phyloP scores from a whole-genome alignment of 2,888 invertebrate genomes.

The Eremobia ochroleuca region DNA sequence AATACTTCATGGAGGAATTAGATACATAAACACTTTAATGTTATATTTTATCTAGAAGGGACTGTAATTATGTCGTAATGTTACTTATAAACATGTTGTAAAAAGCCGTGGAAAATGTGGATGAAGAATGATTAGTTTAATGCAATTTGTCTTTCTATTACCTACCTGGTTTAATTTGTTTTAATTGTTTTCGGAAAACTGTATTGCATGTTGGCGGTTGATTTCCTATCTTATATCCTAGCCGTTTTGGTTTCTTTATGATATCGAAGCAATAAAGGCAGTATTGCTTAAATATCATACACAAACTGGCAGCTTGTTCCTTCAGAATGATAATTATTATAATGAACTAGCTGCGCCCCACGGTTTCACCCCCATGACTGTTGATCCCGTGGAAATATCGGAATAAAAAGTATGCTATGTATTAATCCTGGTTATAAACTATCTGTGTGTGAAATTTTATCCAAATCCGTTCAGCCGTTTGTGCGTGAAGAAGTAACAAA shows the following conservation, averaged over 20 bases:
- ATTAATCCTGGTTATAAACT: no score
- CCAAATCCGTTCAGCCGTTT: no score
- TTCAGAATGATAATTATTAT: neutral
- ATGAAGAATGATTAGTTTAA: neutral
- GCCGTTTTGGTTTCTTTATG: neutral
- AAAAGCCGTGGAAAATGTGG: slow-evolving; percentile 35
- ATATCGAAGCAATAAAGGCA: neutral
- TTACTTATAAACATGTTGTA: slow-evolving; percentile 26
- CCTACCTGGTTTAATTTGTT: neutral
- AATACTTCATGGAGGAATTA: slow-evolving; percentile 34
- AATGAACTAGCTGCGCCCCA: no score
- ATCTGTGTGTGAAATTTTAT: no score
- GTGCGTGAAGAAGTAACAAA: no score
- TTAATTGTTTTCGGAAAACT: slow-evolving; percentile 1
- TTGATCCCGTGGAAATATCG: no score
- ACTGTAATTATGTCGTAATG: slow-evolving; percentile 48
- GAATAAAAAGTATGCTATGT: no score
- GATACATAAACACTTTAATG: slow-evolving; percentile 51
- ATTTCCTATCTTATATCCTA: slow-evolving; percentile 18
- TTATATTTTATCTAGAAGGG: slow-evolving; percentile 44
- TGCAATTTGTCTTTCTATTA: slow-evolving; percentile 11
- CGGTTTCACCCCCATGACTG: no score
- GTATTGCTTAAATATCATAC: slow-evolving; percentile 19
- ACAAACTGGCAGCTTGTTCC: neutral
- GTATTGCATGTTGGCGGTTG: slow-evolving; percentile 8